A percentile compares a stretch with the other conserved stretches of the same genome.
These are phyloP conservation scores for Oreochromis spilurus DNA, from an alignment of 2,113 vertebrate genomes.

Conservation along the genomic window DNA sequence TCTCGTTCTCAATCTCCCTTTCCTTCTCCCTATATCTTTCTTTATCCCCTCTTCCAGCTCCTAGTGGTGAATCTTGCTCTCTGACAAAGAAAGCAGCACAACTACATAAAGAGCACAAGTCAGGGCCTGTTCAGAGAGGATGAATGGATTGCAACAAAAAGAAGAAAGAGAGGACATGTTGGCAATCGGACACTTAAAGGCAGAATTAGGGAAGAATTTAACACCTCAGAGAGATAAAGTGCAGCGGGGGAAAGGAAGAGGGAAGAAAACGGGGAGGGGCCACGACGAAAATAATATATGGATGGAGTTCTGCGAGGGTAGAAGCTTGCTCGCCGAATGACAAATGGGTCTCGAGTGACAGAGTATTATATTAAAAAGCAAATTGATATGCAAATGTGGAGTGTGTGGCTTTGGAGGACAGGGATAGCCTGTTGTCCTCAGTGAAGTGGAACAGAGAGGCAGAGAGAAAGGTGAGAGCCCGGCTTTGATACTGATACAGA, in stretches of 20 bases:
- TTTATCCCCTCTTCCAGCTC: constrained; percentile 1
- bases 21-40: not conserved
- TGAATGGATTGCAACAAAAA: constrained; percentile 5
- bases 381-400: constrained; percentile 79
- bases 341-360: constrained; percentile 73
- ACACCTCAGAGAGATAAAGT: constrained; percentile 35
- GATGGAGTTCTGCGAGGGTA: constrained; percentile 47
- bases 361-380: constrained; percentile 75
- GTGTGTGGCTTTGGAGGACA: constrained; percentile 63
- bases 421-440: constrained; percentile 68
- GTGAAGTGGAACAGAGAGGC: constrained; percentile 63
- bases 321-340: constrained; percentile 58
- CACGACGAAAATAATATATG: constrained; percentile 45
- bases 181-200: constrained; percentile 10
- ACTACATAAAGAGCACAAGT: not conserved
- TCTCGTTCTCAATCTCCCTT: constrained; percentile 45
- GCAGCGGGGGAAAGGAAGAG: constrained; percentile 6
- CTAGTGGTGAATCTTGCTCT: constrained; percentile 10
- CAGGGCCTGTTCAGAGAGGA: not conserved
- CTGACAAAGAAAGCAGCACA: not conserved
- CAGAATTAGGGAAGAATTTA: constrained; percentile 26
- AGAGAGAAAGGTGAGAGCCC: constrained; percentile 35
- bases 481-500: constrained; percentile 24
- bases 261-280: constrained; percentile 29
- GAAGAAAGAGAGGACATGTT: not conserved